Conservation (phyloP, 2,113 vertebrate species). For the Tragelaphus buxtoni region DNA sequence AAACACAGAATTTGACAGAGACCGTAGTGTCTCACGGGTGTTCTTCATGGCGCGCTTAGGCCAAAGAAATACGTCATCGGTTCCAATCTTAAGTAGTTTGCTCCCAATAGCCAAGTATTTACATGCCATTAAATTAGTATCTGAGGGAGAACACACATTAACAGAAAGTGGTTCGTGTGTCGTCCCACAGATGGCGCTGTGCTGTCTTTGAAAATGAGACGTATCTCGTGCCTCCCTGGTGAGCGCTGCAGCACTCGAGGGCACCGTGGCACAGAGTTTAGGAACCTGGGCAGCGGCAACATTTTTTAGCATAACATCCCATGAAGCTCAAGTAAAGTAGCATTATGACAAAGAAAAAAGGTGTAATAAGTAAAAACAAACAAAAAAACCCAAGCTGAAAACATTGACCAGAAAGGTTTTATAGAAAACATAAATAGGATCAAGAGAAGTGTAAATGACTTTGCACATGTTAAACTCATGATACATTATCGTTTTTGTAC, state of each 20-base stretch:
- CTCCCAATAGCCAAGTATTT: background rate
- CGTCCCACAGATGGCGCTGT: background rate
- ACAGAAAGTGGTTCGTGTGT: background rate
- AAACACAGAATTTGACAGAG: background rate
- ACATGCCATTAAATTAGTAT: too few relatives aligned
- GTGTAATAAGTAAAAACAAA: background rate
- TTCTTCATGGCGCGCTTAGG: rapidly evolving
- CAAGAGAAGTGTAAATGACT: background rate
- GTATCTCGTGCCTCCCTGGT: rapidly evolving
- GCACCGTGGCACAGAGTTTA: background rate
- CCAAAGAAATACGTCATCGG: background rate
- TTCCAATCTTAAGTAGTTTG: background rate
- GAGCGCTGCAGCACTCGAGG: rapidly evolving
- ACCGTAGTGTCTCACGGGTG: too few relatives aligned
- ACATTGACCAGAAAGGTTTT: background rate
- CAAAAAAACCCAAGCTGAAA: background rate
- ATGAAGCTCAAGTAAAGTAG: background rate
- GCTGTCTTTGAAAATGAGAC: background rate
- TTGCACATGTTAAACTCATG: too few relatives aligned
- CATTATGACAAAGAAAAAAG: background rate
- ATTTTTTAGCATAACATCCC: background rate
- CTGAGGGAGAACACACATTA: background rate
- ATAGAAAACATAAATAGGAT: background rate
- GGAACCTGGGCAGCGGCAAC: background rate
- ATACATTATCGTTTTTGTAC: background rate